Percentiles rank a stretch among this genome's conserved stretches.
phyloP scores from a whole-genome alignment of 2,113 vertebrate genomes.

The Cepphus grylle region DNA sequence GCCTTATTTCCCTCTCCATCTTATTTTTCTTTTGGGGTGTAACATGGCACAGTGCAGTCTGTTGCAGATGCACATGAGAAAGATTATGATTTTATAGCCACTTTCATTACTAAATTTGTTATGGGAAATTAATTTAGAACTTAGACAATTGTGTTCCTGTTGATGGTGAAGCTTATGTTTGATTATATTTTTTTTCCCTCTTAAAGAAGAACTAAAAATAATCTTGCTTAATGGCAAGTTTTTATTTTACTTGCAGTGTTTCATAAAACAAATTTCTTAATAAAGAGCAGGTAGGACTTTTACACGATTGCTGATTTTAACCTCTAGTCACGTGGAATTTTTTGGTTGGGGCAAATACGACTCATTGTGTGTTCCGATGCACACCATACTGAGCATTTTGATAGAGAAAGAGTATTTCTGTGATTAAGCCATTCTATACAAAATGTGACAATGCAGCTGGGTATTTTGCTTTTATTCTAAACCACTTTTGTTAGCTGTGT shows the following conservation, averaged over 20 bases:
- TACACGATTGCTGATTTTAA: neutral
- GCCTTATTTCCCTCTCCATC: constrained; percentile 17
- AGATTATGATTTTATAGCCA: constrained; percentile 32
- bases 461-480: neutral
- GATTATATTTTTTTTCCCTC: neutral
- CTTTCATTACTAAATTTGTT: constrained; percentile 40
- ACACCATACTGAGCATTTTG: neutral
- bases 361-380: neutral
- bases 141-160: constrained; percentile 1
- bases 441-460: neutral
- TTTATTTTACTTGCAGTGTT: neutral
- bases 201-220: neutral
- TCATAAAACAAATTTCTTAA: neutral
- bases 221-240: neutral
- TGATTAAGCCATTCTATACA: neutral
- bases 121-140: constrained; percentile 54
- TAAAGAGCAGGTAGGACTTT: neutral
- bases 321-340: neutral
- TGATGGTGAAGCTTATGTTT: neutral
- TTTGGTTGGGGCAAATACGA: neutral
- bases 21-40: constrained; percentile 50
- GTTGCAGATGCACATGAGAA: constrained; percentile 40
- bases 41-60: neutral
- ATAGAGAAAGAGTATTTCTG: neutral
- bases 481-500: neutral